phyloP scores from a whole-genome alignment of 2,888 invertebrate species.

The Rutpela maculata region DNA sequence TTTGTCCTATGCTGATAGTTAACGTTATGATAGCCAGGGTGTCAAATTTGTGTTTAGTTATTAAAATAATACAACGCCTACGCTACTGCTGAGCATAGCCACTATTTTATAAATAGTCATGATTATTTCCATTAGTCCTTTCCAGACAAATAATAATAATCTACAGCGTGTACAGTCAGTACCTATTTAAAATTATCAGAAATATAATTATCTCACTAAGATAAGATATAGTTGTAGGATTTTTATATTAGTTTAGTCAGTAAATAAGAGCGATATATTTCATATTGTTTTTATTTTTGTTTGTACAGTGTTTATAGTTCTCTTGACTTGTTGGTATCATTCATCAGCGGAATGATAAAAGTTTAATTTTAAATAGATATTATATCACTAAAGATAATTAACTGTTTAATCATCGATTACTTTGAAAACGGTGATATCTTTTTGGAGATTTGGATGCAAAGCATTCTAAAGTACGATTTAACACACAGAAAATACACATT shows the following conservation, averaged over 20 bases:
- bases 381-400: neutral
- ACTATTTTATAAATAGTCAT: slow-evolving; percentile 29
- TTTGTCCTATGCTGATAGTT: no score
- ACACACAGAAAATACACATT: no score
- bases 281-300: slow-evolving; percentile 49
- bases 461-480: no score
- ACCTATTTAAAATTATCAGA: slow-evolving; percentile 46
- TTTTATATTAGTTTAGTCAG: slow-evolving; percentile 62
- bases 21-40: no score
- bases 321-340: slow-evolving; percentile 56
- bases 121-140: slow-evolving; percentile 14
- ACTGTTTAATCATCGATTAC: neutral
- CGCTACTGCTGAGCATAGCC: neutral
- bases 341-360: slow-evolving; percentile 33
- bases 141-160: slow-evolving; percentile 25
- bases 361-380: slow-evolving; percentile 18
- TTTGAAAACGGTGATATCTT: neutral
- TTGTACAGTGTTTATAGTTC: slow-evolving; percentile 56
- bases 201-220: slow-evolving; percentile 46
- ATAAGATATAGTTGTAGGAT: slow-evolving; percentile 61
- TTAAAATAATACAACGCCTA: neutral
- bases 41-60: neutral
- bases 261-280: slow-evolving; percentile 59
- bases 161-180: slow-evolving; percentile 33
- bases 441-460: no score